phyloP scores from a whole-genome alignment of 2,113 vertebrate genomes.

The Nematolebias whitei region DNA sequence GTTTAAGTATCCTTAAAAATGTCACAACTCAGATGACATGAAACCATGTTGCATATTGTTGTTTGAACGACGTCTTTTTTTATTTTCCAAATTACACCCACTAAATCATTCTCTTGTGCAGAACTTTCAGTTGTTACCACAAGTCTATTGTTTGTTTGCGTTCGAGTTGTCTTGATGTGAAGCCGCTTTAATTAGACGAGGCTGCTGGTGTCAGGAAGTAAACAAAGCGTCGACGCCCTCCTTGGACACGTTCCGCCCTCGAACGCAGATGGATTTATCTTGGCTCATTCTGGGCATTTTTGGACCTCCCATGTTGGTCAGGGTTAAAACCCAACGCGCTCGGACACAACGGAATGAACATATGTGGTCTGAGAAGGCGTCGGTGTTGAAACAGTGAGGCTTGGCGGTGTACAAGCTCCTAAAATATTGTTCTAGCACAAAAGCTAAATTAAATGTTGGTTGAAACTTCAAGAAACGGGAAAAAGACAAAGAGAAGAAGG shows the following conservation, averaged over 20 bases:
- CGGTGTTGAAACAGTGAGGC: conserved; percentile 21
- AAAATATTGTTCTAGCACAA: background rate
- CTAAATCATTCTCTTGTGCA: background rate
- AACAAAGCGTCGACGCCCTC: conserved; percentile 30
- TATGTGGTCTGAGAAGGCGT: background rate
- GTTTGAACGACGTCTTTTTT: background rate
- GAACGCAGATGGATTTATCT: background rate
- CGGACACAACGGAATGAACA: conserved; percentile 29
- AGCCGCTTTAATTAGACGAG: conserved; percentile 30
- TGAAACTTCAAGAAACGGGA: too few relatives aligned
- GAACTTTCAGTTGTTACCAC: conserved; percentile 1
- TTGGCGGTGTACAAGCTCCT: background rate
- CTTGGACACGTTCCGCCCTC: background rate
- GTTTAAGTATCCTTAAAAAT: too few relatives aligned
- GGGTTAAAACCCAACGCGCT: background rate
- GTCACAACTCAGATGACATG: too few relatives aligned
- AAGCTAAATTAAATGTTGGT: background rate
- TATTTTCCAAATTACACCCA: conserved; percentile 17
- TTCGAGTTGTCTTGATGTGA: conserved; percentile 27
- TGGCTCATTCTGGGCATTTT: conserved; percentile 24
- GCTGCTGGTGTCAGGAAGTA: conserved; percentile 27
- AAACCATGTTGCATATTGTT: background rate
- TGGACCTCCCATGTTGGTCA: conserved; percentile 14
- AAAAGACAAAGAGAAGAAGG: background rate
- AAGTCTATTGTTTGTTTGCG: conserved; percentile 5